phyloP scores from a whole-genome alignment of 2,797 vertebrate genomes.

The Myotis findleyi region DNA sequence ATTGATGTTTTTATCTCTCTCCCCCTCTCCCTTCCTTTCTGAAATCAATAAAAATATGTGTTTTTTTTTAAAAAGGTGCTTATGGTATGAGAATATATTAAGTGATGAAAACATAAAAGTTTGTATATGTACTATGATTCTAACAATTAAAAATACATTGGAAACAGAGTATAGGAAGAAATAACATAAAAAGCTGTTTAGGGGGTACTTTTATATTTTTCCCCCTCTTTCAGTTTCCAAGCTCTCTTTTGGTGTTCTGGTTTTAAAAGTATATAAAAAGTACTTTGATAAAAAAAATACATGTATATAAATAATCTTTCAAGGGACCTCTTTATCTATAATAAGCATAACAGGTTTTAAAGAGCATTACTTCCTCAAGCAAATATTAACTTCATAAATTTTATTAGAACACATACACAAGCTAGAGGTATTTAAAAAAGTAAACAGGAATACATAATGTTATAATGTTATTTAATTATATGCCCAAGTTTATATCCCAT shows the following conservation, averaged over 20 bases:
- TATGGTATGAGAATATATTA: not conserved
- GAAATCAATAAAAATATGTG: too few species aligned
- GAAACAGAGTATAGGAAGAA: conserved; percentile 51
- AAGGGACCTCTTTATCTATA: conserved; percentile 23
- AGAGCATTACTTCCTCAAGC: conserved; percentile 53
- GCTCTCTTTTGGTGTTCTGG: conserved; percentile 20
- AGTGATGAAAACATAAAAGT: conserved; percentile 21
- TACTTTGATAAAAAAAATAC: not conserved
- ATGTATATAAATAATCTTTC: not conserved
- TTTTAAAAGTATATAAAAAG: conserved; percentile 49
- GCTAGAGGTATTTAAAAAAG: conserved; percentile 56
- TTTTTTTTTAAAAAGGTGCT: not conserved
- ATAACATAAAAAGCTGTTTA: not conserved
- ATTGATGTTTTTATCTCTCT: too few species aligned
- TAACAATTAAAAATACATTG: conserved; percentile 51
- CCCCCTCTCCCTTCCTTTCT: too few species aligned
- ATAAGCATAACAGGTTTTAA: conserved; percentile 57
- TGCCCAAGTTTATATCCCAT: conserved; percentile 80
- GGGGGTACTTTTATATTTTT: not conserved
- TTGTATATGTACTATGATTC: not conserved
- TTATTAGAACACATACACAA: conserved; percentile 48
- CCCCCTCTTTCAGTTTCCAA: conserved; percentile 4
- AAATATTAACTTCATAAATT: conserved; percentile 56
- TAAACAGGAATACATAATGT: conserved; percentile 46
- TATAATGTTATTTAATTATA: conserved; percentile 68